phyloP scores from a whole-genome alignment of 2,113 vertebrate genomes.

The Parus major region DNA sequence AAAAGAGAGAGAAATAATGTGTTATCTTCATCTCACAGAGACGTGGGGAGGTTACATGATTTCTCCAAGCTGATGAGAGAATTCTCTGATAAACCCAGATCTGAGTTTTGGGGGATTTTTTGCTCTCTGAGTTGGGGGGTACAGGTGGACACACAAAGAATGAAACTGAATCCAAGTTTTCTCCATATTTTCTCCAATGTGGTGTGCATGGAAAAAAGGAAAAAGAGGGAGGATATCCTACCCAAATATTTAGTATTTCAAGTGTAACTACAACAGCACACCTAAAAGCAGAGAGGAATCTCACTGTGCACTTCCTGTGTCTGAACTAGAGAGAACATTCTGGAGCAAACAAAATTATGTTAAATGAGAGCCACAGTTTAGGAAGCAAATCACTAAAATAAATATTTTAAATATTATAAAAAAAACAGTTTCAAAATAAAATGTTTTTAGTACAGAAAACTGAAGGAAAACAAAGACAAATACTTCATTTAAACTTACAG shows the following conservation, averaged over 20 bases:
- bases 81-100: neutral
- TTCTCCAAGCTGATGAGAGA: neutral
- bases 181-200: neutral
- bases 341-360: fast-evolving
- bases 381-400: neutral
- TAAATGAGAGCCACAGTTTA: neutral
- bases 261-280: neutral
- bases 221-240: neutral
- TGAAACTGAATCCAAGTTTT: neutral
- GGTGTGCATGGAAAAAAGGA: neutral
- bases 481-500: neutral
- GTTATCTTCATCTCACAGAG: neutral
- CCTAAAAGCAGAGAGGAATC: neutral
- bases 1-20: neutral
- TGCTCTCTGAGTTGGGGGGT: neutral
- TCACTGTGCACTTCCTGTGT: fast-evolving
- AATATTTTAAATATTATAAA: neutral
- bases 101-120: neutral
- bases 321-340: fast-evolving
- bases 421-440: neutral
- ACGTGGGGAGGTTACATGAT: neutral
- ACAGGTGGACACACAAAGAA: neutral
- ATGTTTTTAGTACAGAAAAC: neutral
- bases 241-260: neutral
- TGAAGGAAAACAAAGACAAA: neutral